Base-by-base conservation (phyloP, 2,113 vertebrate genomes). In the Theristicus caerulescens region DNA sequence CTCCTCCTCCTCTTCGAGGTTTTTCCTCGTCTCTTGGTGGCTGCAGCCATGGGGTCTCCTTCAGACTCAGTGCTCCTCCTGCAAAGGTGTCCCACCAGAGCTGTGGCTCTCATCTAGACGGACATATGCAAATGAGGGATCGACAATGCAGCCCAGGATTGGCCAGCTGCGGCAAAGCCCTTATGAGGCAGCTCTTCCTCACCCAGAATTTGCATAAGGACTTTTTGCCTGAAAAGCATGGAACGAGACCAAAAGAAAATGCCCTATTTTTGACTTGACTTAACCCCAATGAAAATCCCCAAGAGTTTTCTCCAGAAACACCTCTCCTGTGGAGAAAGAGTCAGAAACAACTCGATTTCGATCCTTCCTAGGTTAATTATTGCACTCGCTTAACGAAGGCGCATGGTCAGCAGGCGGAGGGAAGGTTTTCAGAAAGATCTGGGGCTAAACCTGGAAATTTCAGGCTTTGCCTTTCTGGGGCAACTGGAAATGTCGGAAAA, bases 321-420 rank as follows among this genome's bases (percentile, higher is more conserved):
- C 38, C 7, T 73, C 46, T 16, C 49, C 57, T 7, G 19, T 2
- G 3, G 14, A 46, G 36, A 16, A 34, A 20, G 16, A 40, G 10
- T 20, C 36, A 3, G 24, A 20, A 54, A 16, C 20, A 10, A 36
- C 67, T 19, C 2, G 2, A 19, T 16, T 36, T 20, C 2, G 2
- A 19, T 5, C 44, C 12, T 62, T 54, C 25, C 25, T 15, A 2
- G 5, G 20, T 64, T 54, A 32, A 44, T 64, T 25, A 13, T 10
- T 7, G 22, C 47, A 10, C 26, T 64, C 9, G 1, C 34, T 17
- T 61, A 47, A 38, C 14, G 8, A 47, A 38, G 73, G 25, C 0
- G 7, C 10, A 0, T 1, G 32, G 13, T 31, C 26, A 17, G n/a
- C 8, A 3, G 0, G 11, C 3, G 7, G 27, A 51, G 46, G 36